Evolutionary conservation across 2,113 vertebrate species (phyloP).

Genomic region (Tor tambroides): DNA sequence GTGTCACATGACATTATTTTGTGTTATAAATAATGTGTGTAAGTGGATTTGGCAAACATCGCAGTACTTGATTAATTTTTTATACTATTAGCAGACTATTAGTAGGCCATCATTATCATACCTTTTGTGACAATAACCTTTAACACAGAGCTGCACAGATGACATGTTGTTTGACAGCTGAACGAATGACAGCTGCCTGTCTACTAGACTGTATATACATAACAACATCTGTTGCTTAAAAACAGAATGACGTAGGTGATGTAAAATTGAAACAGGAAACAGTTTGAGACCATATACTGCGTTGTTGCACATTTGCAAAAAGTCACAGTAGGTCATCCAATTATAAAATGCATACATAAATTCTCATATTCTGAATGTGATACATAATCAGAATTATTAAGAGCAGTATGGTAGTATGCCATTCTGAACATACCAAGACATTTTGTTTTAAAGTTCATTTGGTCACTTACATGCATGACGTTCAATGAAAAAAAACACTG

Average conservation of each 20-base stretch:
- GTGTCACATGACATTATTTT: no score
- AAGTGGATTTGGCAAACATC: neutral
- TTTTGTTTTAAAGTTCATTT: no score
- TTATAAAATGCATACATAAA: neutral
- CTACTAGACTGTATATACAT: no score
- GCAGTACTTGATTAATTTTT: neutral
- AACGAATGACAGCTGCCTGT: no score
- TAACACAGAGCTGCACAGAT: neutral
- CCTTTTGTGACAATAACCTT: neutral
- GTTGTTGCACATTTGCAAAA: neutral
- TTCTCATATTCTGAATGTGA: neutral
- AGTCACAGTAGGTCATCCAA: neutral
- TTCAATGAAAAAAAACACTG: neutral
- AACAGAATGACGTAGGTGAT: no score
- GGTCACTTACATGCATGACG: no score
- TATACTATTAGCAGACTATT: neutral
- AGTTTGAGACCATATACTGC: neutral
- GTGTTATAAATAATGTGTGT: neutral
- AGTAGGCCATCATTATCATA: neutral
- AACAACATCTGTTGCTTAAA: no score
- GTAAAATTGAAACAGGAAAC: neutral
- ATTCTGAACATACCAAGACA: neutral
- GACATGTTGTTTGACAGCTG: no score
- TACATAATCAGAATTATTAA: neutral
- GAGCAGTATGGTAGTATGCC: neutral